A percentile compares a stretch with the other conserved stretches of the same genome.
Evolutionary conservation across 2,888 invertebrate genomes (phyloP).

Genomic region (Microchrysa polita): DNA sequence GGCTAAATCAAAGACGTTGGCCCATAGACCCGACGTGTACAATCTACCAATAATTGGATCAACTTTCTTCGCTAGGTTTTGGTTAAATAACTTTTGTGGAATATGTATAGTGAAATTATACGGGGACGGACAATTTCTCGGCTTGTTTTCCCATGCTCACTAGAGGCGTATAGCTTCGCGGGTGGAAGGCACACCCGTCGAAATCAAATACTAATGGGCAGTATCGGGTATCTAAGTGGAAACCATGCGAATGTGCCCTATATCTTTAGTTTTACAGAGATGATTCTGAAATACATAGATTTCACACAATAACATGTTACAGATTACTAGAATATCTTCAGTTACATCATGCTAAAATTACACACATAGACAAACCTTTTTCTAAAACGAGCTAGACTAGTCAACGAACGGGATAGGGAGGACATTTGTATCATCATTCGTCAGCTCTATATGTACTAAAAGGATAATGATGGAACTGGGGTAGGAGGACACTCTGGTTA

Average conservation of each 20-base stretch:
- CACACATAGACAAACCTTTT: conserved; percentile 36
- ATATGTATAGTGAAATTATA: no score
- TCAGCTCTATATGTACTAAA: no score
- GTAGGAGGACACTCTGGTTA: background rate
- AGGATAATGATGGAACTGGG: background rate
- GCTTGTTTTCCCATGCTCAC: background rate
- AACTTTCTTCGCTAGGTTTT: no score
- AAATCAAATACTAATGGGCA: conserved; percentile 27
- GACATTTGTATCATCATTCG: conserved; percentile 1
- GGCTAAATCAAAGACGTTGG: no score
- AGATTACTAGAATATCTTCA: background rate
- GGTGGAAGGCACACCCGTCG: background rate
- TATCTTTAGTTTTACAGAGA: conserved; percentile 14
- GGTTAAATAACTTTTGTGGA: no score
- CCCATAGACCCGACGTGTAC: no score
- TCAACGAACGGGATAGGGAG: conserved; percentile 6
- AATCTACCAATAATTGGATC: no score
- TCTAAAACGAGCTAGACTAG: conserved; percentile 27
- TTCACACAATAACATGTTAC: background rate
- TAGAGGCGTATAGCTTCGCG: background rate
- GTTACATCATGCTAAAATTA: background rate
- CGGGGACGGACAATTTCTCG: no score
- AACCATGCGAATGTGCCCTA: conserved; percentile 5
- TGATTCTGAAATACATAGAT: background rate
- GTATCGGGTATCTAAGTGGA: conserved; percentile 4